Evolutionary conservation across 1,140 invertebrate genomes (phyloP).

Genomic region (Episyrphus balteatus): DNA sequence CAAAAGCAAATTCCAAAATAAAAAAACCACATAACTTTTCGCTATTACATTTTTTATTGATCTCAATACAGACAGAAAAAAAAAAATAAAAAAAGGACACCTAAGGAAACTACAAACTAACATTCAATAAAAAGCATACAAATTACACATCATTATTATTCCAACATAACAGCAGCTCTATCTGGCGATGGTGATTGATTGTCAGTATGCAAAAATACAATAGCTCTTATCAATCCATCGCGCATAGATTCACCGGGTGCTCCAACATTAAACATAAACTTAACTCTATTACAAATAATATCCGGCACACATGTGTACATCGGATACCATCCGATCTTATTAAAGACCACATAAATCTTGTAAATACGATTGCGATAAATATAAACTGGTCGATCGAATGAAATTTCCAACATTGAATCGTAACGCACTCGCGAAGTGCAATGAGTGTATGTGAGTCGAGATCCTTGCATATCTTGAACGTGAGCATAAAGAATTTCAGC

Average conservation of each 20-base stretch:
- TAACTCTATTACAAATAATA: slow-evolving; percentile 51
- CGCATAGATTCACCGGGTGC: slow-evolving; percentile 51
- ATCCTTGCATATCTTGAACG: slow-evolving; percentile 61
- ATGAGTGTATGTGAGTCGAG: slow-evolving; percentile 65
- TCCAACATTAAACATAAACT: slow-evolving; percentile 61
- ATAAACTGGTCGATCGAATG: slow-evolving; percentile 63
- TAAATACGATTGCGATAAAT: slow-evolving; percentile 65
- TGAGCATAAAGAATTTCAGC: slow-evolving; percentile 69
- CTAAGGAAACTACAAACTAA: no score
- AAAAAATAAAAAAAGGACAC: no score
- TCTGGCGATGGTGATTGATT: background rate
- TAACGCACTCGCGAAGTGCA: slow-evolving; percentile 59
- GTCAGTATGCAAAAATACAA: slow-evolving; percentile 50
- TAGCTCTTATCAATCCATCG: slow-evolving; percentile 62
- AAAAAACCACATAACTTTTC: no score
- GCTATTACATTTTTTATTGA: no score
- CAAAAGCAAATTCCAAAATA: no score
- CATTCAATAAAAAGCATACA: no score
- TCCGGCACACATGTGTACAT: slow-evolving; percentile 52
- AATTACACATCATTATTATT: no score
- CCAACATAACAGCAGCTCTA: no score
- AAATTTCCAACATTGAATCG: slow-evolving; percentile 59
- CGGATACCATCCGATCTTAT: slow-evolving; percentile 67
- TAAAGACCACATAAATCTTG: slow-evolving; percentile 67
- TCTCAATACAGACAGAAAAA: no score